phyloP scores from a whole-genome alignment of 2,888 invertebrate genomes.

The Exocentrus adspersus region DNA sequence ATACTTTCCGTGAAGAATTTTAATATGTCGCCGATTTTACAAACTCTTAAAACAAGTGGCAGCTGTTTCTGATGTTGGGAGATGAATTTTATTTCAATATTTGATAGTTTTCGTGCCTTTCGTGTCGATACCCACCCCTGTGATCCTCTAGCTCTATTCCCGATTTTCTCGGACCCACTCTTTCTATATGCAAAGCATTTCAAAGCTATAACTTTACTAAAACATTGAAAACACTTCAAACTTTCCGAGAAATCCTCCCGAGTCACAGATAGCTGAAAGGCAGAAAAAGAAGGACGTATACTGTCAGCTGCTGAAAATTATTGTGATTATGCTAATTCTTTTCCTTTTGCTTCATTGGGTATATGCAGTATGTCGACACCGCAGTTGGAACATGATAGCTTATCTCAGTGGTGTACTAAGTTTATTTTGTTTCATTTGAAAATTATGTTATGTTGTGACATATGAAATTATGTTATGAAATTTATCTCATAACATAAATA shows the following conservation, averaged over 20 bases:
- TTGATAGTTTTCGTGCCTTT: constrained; percentile 64
- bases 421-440: constrained; percentile 15
- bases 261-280: constrained; percentile 43
- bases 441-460: too few species aligned
- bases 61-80: constrained; percentile 65
- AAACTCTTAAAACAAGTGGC: constrained; percentile 66
- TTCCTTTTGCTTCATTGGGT: constrained; percentile 55
- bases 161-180: constrained; percentile 44
- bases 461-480: too few species aligned
- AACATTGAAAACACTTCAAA: constrained; percentile 64
- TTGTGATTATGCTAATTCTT: constrained; percentile 73
- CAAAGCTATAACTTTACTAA: constrained; percentile 63
- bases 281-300: constrained; percentile 67
- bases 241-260: constrained; percentile 58
- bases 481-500: too few species aligned
- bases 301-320: constrained; percentile 72
- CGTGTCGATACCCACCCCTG: constrained; percentile 53
- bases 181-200: constrained; percentile 64
- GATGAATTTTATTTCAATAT: constrained; percentile 67
- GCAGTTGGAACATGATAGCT: constrained; percentile 42
- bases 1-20: constrained; percentile 59
- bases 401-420: constrained; percentile 31
- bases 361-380: constrained; percentile 45
- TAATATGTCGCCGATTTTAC: constrained; percentile 64
- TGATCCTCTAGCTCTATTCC: constrained; percentile 44